Percentiles rank a stretch among this genome's conserved stretches.
Conservation (phyloP, 2,113 vertebrate genomes). For the Condylura cristata region DNA sequence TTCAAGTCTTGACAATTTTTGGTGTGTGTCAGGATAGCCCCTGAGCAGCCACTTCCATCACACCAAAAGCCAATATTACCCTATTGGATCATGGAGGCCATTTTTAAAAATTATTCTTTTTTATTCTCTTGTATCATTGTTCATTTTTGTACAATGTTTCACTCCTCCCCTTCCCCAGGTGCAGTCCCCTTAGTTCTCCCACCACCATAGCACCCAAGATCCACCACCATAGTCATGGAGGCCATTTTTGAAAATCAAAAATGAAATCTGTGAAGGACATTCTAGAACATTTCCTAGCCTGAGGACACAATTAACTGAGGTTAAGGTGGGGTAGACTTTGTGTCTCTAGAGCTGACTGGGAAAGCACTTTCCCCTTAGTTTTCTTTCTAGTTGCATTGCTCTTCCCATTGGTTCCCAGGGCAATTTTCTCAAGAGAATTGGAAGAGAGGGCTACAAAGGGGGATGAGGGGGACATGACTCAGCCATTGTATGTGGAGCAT, state of each 20-base stretch:
- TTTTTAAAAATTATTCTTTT: background rate
- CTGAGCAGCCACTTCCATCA: background rate
- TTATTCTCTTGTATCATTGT: no score
- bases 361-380: background rate
- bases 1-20: background rate
- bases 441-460: no score
- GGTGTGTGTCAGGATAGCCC: background rate
- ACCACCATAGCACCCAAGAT: no score
- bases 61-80: background rate
- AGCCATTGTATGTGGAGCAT: background rate
- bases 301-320: background rate
- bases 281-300: background rate
- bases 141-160: no score
- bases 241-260: conserved; percentile 55
- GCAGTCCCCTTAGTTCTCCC: no score
- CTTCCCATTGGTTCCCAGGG: background rate
- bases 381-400: conserved; percentile 5
- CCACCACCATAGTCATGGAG: background rate
- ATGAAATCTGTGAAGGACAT: background rate
- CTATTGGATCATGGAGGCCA: background rate
- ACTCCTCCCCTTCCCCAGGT: no score
- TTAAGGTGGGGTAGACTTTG: background rate
- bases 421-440: background rate
- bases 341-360: background rate
- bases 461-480: background rate